Conservation (phyloP, 2,113 vertebrate genomes). For the Mixornis gularis region DNA sequence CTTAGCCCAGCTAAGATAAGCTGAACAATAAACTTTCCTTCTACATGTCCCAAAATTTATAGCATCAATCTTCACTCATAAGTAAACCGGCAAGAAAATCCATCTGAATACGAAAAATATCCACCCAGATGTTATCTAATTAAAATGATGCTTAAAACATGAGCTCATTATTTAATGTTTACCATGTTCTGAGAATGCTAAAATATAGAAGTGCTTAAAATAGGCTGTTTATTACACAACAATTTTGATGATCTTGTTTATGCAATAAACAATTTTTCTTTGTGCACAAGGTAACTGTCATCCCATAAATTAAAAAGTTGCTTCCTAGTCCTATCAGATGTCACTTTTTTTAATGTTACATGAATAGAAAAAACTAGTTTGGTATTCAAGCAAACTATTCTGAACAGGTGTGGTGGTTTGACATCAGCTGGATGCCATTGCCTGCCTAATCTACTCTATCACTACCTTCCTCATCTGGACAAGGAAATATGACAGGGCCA, state of each 20-base stretch:
- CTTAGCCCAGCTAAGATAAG: too few species aligned
- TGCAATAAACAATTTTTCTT: not conserved
- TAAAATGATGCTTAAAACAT: not conserved
- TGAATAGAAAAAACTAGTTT: not conserved
- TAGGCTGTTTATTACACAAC: not conserved
- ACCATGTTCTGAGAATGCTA: not conserved
- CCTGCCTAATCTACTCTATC: not conserved
- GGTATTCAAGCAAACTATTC: not conserved
- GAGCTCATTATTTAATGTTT: not conserved
- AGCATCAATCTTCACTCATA: not conserved
- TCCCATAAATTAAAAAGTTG: not conserved
- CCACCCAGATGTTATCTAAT: not conserved
- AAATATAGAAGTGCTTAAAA: not conserved
- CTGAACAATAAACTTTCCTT: not conserved
- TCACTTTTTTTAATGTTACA: not conserved
- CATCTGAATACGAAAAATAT: not conserved
- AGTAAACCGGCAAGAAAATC: not conserved
- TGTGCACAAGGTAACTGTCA: not conserved
- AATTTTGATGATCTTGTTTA: not conserved
- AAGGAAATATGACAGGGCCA: not conserved
- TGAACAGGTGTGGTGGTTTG: not conserved
- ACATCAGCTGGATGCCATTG: rapidly evolving
- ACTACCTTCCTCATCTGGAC: not conserved
- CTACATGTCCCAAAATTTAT: not conserved
- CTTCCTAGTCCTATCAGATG: not conserved